These are phyloP conservation scores for Pelecanus crispus DNA, from an alignment of 2,113 vertebrate genomes.

Conservation along the genomic window DNA sequence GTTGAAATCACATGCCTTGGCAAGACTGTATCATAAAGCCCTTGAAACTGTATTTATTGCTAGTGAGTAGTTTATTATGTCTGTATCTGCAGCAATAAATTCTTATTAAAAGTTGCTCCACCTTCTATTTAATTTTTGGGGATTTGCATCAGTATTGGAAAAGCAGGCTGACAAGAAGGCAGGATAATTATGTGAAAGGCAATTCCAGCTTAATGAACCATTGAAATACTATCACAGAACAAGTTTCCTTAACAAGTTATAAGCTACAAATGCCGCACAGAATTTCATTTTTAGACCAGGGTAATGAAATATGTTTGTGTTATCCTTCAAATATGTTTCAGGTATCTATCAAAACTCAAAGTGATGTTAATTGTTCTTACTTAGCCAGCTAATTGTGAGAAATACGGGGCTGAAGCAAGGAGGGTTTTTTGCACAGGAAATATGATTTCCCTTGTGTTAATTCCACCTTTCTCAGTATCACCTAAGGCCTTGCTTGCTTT, in stretches of 20 bases:
- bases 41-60: not conserved
- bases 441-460: not conserved
- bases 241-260: not conserved
- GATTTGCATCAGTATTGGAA: not conserved
- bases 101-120: not conserved
- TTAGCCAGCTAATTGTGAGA: not conserved
- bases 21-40: not conserved
- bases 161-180: not conserved
- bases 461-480: not conserved
- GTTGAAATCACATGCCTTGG: not conserved
- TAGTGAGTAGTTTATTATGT: not conserved
- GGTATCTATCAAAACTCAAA: not conserved
- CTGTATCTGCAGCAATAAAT: not conserved
- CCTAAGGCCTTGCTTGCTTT: not conserved
- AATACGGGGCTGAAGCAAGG: not conserved
- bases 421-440: not conserved
- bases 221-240: not conserved
- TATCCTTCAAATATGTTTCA: not conserved
- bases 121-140: not conserved
- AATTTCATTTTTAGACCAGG: not conserved
- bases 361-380: not conserved
- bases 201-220: not conserved
- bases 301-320: not conserved
- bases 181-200: not conserved
- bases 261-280: not conserved